Evolutionary conservation across 2,888 invertebrate species (phyloP).

Genomic region (Tachystola acroxantha): DNA sequence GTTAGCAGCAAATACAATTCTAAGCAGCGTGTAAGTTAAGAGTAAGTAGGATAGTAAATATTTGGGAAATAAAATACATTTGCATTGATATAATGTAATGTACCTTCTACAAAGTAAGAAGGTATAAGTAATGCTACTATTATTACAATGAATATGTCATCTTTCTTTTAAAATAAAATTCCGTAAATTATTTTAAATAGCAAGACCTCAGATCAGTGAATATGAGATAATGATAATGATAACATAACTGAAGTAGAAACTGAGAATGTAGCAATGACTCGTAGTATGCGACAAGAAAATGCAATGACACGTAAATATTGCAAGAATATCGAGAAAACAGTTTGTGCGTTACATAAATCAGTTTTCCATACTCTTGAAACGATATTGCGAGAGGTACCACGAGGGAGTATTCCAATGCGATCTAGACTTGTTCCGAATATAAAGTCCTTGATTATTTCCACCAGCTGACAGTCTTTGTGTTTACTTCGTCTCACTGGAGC

Average conservation of each 20-base stretch:
- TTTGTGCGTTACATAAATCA: constrained; percentile 10
- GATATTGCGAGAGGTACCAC: constrained; percentile 34
- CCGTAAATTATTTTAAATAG: no score
- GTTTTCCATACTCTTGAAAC: constrained; percentile 26
- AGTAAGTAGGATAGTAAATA: no score
- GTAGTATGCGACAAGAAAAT: neutral
- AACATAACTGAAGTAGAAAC: no score
- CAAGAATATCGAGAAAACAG: constrained; percentile 9
- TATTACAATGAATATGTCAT: no score
- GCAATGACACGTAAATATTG: constrained; percentile 4
- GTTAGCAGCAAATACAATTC: constrained; percentile 1
- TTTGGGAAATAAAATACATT: no score
- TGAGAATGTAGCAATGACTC: neutral
- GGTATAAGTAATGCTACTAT: no score
- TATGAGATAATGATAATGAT: no score
- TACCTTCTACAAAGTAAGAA: no score
- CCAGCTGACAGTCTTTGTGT: constrained; percentile 58
- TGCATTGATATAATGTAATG: no score
- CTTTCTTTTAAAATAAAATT: no score
- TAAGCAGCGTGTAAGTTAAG: no score
- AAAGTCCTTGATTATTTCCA: constrained; percentile 55
- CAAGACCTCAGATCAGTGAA: no score
- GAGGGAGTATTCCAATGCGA: constrained; percentile 51
- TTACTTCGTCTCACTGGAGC: constrained; percentile 41
- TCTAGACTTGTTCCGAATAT: constrained; percentile 57